phyloP scores from a whole-genome alignment of 2,797 vertebrate species.

The Mus minutoides region DNA sequence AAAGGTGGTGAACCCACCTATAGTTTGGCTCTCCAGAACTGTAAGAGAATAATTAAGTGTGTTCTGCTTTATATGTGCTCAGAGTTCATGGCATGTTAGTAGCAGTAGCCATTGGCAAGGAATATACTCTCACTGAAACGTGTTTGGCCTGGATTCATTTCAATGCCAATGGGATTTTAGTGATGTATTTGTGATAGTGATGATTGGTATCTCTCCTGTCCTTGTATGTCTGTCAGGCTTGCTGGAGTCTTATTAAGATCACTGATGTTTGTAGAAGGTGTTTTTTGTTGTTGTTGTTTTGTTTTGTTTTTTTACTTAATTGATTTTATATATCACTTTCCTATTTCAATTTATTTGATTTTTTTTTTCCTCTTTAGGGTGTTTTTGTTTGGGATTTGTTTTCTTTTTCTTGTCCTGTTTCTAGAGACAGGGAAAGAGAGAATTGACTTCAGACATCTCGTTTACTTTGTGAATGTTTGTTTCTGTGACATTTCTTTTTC shows the following conservation, averaged over 20 bases:
- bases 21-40: not conserved
- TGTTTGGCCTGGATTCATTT: not conserved
- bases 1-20: not conserved
- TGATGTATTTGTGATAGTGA: not conserved
- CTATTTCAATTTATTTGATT: not conserved
- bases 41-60: not conserved
- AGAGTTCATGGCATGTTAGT: not conserved
- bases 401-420: not conserved
- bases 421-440: not conserved
- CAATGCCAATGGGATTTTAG: not conserved
- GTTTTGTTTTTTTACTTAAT: not conserved
- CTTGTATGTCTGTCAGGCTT: not conserved
- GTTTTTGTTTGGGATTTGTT: not conserved
- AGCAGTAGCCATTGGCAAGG: not conserved
- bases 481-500: not conserved
- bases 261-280: not conserved
- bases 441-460: not conserved
- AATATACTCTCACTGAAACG: not conserved
- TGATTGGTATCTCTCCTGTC: not conserved
- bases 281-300: too few relatives aligned
- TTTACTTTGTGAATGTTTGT: not conserved
- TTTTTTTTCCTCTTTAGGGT: not conserved
- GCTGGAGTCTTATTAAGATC: not conserved
- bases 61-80: not conserved
- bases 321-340: not conserved